A percentile compares a stretch with the other conserved stretches of the same genome.
phyloP scores from a whole-genome alignment of 2,113 vertebrate genomes.

The Callaeas wilsoni region DNA sequence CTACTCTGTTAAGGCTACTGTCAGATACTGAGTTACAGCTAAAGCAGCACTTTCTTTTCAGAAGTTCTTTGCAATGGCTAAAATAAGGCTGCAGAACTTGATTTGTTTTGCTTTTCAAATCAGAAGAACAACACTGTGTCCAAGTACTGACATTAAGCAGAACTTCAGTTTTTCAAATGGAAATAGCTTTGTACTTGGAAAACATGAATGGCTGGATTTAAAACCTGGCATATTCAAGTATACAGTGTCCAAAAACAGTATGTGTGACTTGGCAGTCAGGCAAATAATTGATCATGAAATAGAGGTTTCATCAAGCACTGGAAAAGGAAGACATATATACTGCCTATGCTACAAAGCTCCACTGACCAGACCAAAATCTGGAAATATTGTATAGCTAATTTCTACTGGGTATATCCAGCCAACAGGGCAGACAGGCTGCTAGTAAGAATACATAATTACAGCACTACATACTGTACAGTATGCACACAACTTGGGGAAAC shows the following conservation, averaged over 20 bases:
- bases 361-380: neutral
- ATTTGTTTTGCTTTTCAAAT: neutral
- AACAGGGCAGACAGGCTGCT: neutral
- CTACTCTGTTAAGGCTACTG: neutral
- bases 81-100: neutral
- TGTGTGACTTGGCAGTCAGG: neutral
- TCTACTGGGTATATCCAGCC: neutral
- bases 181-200: conserved; percentile 21
- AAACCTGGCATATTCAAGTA: neutral
- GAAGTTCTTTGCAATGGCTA: neutral
- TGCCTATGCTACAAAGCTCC: neutral
- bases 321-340: neutral
- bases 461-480: neutral
- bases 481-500: neutral
- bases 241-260: neutral
- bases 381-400: neutral
- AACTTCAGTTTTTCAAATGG: conserved; percentile 7
- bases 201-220: conserved; percentile 9
- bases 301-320: neutral
- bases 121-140: neutral
- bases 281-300: neutral
- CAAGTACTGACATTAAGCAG: neutral
- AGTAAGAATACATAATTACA: neutral
- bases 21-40: neutral
- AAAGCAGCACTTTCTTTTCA: neutral